Percentiles rank a stretch among this genome's conserved stretches.
phyloP scores from a whole-genome alignment of 2,113 vertebrate species.

The Seriola aureovittata region DNA sequence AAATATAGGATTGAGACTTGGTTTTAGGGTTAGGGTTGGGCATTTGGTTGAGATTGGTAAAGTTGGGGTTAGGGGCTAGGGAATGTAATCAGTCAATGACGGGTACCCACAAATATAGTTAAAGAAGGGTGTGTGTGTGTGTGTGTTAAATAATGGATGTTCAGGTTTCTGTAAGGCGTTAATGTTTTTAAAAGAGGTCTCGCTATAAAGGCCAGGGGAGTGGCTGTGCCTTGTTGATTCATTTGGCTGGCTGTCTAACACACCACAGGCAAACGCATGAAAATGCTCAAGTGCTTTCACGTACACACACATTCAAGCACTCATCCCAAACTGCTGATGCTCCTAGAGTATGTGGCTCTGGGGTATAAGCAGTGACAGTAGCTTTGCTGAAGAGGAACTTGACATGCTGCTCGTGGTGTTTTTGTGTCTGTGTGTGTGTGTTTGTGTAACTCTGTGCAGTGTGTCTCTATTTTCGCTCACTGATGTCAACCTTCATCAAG shows the following conservation, averaged over 20 bases:
- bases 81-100: too few species aligned
- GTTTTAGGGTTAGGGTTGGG: too few species aligned
- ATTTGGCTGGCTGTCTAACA: conserved; percentile 23
- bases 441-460: conserved; percentile 16
- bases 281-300: neutral
- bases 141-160: conserved; percentile 35
- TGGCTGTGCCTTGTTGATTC: conserved; percentile 38
- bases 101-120: too few species aligned
- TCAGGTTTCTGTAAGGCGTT: conserved; percentile 30
- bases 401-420: conserved; percentile 51
- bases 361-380: conserved; percentile 60
- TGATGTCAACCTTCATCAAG: conserved; percentile 55
- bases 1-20: too few species aligned
- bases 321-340: conserved; percentile 64
- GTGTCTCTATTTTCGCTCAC: conserved; percentile 30
- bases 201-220: conserved; percentile 36
- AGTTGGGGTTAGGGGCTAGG: too few species aligned
- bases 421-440: conserved; percentile 18
- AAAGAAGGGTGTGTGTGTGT: too few species aligned
- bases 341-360: conserved; percentile 61
- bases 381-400: conserved; percentile 51
- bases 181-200: conserved; percentile 45
- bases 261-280: neutral
- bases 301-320: conserved; percentile 10
- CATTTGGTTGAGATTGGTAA: too few species aligned